phyloP scores from a whole-genome alignment of 2,113 vertebrate genomes.

The Corythaeola cristata region DNA sequence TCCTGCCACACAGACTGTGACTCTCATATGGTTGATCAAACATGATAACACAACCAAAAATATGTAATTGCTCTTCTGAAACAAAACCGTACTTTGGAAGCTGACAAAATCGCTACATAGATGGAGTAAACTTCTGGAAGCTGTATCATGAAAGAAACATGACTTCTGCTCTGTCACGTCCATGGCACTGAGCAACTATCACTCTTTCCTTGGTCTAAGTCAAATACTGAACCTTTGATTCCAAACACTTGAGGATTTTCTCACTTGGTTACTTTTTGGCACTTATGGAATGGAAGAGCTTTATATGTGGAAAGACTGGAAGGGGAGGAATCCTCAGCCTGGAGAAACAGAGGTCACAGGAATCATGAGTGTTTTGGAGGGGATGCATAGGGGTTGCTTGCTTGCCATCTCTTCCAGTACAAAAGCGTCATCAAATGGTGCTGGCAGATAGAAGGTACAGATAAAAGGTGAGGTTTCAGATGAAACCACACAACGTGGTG shows the following conservation, averaged over 20 bases:
- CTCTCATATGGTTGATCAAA: background rate
- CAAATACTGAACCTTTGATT: background rate
- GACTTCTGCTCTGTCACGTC: background rate
- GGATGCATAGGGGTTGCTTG: fast-evolving
- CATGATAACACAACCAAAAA: background rate
- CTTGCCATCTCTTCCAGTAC: background rate
- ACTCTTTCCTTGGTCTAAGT: background rate
- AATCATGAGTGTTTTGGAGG: background rate
- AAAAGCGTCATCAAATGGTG: background rate
- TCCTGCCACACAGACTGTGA: background rate
- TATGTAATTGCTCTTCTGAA: background rate
- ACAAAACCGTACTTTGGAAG: background rate
- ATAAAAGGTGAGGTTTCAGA: background rate
- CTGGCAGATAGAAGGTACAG: background rate
- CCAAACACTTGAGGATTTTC: background rate
- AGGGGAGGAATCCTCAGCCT: background rate
- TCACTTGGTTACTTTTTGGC: background rate
- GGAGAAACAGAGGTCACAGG: background rate
- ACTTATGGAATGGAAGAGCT: background rate
- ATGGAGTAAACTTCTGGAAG: background rate
- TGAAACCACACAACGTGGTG: fast-evolving
- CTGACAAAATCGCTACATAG: background rate
- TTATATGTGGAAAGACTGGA: background rate
- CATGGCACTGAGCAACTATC: background rate
- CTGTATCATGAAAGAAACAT: background rate